A percentile compares a stretch with the other conserved stretches of the same genome.
phyloP scores from a whole-genome alignment of 30 jellyfish, hydroid and myxozoan genomes.

The Pseudorhiza aurosa region DNA sequence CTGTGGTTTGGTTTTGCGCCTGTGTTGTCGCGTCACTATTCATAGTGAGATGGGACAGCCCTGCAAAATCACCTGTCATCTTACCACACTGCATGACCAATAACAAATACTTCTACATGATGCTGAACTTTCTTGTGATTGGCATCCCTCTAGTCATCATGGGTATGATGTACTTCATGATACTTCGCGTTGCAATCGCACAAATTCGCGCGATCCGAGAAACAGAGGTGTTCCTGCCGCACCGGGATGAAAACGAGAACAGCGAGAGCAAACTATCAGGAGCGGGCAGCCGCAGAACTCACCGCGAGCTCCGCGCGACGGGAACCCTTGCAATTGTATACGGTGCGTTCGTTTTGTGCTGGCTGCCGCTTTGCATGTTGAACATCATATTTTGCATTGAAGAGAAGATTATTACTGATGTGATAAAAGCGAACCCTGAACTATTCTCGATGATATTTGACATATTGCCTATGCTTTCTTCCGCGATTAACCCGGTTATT shows the following conservation, averaged over 20 bases:
- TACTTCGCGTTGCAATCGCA: conserved; percentile 48
- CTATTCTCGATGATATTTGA: conserved; percentile 37
- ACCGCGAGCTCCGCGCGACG: conserved; percentile 70
- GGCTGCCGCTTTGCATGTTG: conserved; percentile 69
- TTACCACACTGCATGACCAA: conserved; percentile 38
- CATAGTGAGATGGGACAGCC: conserved; percentile 39
- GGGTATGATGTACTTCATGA: conserved; percentile 56
- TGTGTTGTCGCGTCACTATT: conserved; percentile 23
- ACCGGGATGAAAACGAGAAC: not conserved
- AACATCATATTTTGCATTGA: conserved; percentile 18
- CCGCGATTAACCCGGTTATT: conserved; percentile 76
- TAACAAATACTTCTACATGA: conserved; percentile 43
- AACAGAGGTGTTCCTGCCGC: conserved; percentile 5
- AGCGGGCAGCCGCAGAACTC: conserved; percentile 12
- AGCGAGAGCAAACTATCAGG: not conserved
- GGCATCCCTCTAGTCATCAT: conserved; percentile 46
- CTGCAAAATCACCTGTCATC: conserved; percentile 7
- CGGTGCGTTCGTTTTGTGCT: conserved; percentile 68
- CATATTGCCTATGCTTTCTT: conserved; percentile 61
- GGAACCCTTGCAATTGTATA: conserved; percentile 68
- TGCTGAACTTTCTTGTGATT: conserved; percentile 32
- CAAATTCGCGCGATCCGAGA: conserved; percentile 64
- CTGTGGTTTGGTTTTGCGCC: conserved; percentile 49
- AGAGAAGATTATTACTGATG: not conserved
- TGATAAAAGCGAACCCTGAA: conserved; percentile 24